Base-by-base conservation (phyloP, 2,113 vertebrate species). In the Catharus minimus region DNA sequence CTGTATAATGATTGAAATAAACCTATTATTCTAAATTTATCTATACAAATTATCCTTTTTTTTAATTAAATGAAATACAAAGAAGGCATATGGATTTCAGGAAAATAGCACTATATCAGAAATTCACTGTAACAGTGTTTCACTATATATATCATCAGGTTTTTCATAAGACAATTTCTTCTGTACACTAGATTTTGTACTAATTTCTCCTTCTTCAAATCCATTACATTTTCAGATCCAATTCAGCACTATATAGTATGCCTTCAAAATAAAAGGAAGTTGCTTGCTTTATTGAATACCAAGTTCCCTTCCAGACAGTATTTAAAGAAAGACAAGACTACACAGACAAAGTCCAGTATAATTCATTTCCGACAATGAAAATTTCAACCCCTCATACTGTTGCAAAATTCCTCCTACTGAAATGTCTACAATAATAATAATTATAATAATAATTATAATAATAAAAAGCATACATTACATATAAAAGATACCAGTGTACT, bases 391-490 rank as follows among this genome's bases (percentile, higher is more conserved):
- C 96, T 97, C 95, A 96, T 92, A 97, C 98, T 98, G 98, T 98
- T 98, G 98, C 97, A 98, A 98, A 97, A 98, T 97, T 98, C 96
- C 97, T 97, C 97, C 97, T 98, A 99, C 97, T 97, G 98, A 99
- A 98, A 98, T 98, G 96, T 98, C 98, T 99, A 99, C 98, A 98
- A 98, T 98, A 97, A 89, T 93, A 91, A 97, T 89, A 60, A 97
- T 97, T 98, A 98, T 82, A 66, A 98, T 83, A 78, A 98, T 91
- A 64, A 97, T 98, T 98, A 98, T 98, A 97, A 93, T 94, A 94
- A 98, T 98, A 98, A 98, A 99, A 99, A 98, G 98, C 98, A 97
- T 98, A 99, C 98, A 98, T 98, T 98, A 98, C 98, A 98, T 98
- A 98, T 98, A 98, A 98, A 98, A 98, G 98, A 98, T 98, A 98